Conservation (phyloP, 2,888 invertebrate species). For the Rhogogaster chlorosoma region DNA sequence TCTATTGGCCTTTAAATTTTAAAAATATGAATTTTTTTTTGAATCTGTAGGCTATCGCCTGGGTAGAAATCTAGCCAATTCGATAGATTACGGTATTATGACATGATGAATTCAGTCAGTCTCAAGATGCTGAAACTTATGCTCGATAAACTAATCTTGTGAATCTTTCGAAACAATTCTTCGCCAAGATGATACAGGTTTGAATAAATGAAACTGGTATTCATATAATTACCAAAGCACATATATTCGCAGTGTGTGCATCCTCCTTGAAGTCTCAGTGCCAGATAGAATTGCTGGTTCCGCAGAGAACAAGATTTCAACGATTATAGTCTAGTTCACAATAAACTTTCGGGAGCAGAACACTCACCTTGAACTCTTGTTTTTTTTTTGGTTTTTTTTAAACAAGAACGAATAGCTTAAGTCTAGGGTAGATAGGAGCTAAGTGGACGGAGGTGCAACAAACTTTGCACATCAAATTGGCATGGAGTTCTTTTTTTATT, state of each 20-base stretch:
- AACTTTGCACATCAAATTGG: conserved; percentile 56
- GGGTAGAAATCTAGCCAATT: too few species aligned
- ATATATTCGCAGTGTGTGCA: not conserved
- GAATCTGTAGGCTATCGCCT: too few species aligned
- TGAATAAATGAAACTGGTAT: not conserved
- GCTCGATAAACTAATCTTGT: not conserved
- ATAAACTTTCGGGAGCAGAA: not conserved
- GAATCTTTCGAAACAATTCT: not conserved
- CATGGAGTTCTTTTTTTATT: conserved; percentile 69
- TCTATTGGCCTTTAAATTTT: not conserved
- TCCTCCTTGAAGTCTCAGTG: not conserved
- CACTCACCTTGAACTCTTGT: not conserved
- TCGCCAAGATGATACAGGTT: not conserved
- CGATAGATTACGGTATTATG: not conserved
- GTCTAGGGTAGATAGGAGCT: not conserved
- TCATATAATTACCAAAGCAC: not conserved
- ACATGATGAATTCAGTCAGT: too few species aligned
- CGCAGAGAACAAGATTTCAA: not conserved
- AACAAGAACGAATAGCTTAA: not conserved
- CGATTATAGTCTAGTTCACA: not conserved
- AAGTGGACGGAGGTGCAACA: not conserved
- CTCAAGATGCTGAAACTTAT: not conserved
- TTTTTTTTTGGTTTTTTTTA: too few species aligned
- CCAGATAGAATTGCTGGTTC: not conserved
- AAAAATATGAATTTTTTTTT: not conserved